Base-by-base conservation (phyloP, 92 coral and sea anemone species). In the Porites evermanni region DNA sequence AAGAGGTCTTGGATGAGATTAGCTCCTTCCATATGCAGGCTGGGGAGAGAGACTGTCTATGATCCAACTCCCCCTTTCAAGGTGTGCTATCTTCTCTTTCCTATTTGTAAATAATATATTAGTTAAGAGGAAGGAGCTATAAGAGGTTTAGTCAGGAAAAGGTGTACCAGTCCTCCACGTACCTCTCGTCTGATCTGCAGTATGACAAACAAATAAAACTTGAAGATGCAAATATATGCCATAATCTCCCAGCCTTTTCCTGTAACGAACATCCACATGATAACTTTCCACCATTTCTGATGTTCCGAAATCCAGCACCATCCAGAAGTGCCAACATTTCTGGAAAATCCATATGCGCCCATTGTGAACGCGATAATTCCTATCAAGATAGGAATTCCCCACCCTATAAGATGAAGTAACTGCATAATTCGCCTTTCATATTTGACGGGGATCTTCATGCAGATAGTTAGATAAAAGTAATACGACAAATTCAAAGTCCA, bases 161-260 rank as follows among this genome's bases (percentile, higher is more conserved):
- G 5, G 47, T 4, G 47, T 38, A 38, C 47, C 6, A 38, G 6
- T 38, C 47, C 17, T 17, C 52, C 75, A 14, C 81, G 2, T 70
- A 89, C 98, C 98, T 92, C 84, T 54, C 21, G 79, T 63, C 81
- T 89, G 53, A 96, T 83, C 20, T 85, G 71, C 6, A 79, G 17
- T 87, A 87, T 96, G 64, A 91, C 96, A 80, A 75, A 83, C 72
- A 87, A 78, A 81, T 89, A 96, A 77, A 96, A 87, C 20, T 79
- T 84, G 12, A 89, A 52, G 50, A 94, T 96, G 18, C 90, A 86
- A 32, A 94, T 69, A 81, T 96, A 96, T 8, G 99, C 91, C 29
- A 91, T 18, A n/a, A 96, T 88, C 74, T 96, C 99, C 99, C 99
- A 96, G 38, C 94, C 95, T 63, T 96, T 96, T 17, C 98, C 98